Evolutionary conservation across 1,140 invertebrate genomes (phyloP), one percentile per base, ranked within the genome.

Genomic region (Tenebrio molitor): DNA sequence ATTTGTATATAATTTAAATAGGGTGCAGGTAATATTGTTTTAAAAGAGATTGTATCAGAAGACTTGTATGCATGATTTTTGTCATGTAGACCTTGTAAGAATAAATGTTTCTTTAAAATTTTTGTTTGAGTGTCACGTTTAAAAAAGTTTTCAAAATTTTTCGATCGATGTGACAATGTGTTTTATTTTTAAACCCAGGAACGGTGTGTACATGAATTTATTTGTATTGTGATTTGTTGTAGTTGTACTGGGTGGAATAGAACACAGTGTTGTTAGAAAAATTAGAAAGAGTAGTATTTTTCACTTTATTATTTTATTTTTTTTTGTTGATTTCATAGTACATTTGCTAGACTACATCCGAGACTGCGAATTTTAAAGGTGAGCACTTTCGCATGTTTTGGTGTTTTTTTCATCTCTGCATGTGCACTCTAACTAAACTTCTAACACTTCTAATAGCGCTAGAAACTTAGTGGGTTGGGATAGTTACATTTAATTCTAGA

Each of bases 271-370:
- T 39, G 25, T 8, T 39, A 12, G n/a, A 39, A 12, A 39, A 39
- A 21, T 6, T 25, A 23, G 19, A 15, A 69, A 67, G 23, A 66
- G 19, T 69, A 53, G 69, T 44, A 17, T 21, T 66, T 46, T 66
- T 65, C 42, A 73, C 58, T 68, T 39, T 50, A 33, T 69, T 69
- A 25, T 69, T 50, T 50, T 69, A 50, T 29, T 69, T 73, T 72
- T 73, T 79, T 76, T 78, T 78, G 62, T 76, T 79, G 78, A 75
- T 78, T 78, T 78, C 74, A 72, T 79, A 79, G 76, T 77, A 75
- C 76, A 79, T 75, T 76, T 79, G 74, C 75, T 79, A 79, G 78
- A 74, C 68, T 44, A 64, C 69, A 74, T 69, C 69, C 71, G 63
- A 78, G 74, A 70, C 74, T 75, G 58, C 73, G 63, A 67, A 71